Evolutionary conservation across 2,113 vertebrate genomes (phyloP), one percentile per base, ranked within the genome.

Genomic region (Calidris pygmaea): DNA sequence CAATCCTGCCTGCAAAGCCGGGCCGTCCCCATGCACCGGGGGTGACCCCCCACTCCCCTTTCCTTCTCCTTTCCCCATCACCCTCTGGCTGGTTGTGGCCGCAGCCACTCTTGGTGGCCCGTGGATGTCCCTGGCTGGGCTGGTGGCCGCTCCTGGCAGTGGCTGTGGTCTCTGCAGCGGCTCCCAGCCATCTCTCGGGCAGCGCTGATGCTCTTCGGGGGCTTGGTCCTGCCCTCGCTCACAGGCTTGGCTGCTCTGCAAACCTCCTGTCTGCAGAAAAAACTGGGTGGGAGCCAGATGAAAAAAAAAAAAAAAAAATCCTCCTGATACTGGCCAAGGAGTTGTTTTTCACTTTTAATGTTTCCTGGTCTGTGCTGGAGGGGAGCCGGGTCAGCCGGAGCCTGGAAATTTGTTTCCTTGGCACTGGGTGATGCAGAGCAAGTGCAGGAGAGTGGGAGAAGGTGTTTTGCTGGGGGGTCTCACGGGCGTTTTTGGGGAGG

Each of bases 321-420:
- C 76, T 87, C 87, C 67, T 20, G 27, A 1, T 66, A 10, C 85
- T 85, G 90, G 94, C 95, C 37, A 53, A 79, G 85, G 73, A 71
- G 78, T 90, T 95, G 96, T 87, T 96, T 96, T 96, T 96, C 82
- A 87, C 85, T 93, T 90, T 32, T 59, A n/a, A 76, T 85, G 58
- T 96, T 97, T 97, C 96, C 96, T 95, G 90, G 94, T 85, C 27
- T 10, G 71, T 83, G 96, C 85, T 19, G 62, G 7, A 22, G 63
- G 89, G 70, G 72, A 76, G 34, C 22, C 0, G 35, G 84, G 93
- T 90, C 89, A 94, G 76, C 80, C 12, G 26, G 34, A 92, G 68
- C 76, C 80, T 86, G 89, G 79, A 56, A 90, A 43, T 63, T 27
- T 75, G 76, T 93, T 95, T 90, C 75, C 96, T 87, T 74, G 43